Evolutionary conservation across 2,888 invertebrate genomes (phyloP).

Genomic region (Agrochola macilenta): DNA sequence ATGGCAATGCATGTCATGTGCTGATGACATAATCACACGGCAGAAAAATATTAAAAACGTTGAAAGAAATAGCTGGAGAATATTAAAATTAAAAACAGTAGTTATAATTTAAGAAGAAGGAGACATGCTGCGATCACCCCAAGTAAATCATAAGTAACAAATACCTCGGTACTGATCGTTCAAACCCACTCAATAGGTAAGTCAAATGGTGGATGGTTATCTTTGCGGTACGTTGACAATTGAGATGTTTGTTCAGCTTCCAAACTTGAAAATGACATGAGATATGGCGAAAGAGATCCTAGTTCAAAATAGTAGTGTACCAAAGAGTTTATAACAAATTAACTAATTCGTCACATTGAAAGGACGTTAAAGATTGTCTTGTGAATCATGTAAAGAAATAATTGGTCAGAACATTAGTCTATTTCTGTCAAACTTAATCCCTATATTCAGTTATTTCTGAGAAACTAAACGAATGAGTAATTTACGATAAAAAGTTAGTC

Average conservation of each 20-base stretch:
- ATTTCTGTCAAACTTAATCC: conserved; percentile 25
- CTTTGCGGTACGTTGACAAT: not conserved
- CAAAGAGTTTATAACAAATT: not conserved
- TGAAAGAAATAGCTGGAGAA: not conserved
- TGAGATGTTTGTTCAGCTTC: not conserved
- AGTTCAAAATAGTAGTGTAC: not conserved
- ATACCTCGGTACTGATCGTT: not conserved
- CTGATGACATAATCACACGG: not conserved
- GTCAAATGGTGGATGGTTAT: not conserved
- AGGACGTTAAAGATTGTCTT: not conserved
- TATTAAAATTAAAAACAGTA: not conserved
- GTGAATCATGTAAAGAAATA: conserved; percentile 10
- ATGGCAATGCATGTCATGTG: not conserved
- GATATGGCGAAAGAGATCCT: not conserved
- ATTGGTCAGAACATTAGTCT: not conserved
- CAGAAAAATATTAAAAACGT: not conserved
- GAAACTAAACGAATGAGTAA: conserved; percentile 53
- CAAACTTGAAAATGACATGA: not conserved
- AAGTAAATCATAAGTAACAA: not conserved
- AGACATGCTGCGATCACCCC: not conserved
- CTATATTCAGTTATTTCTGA: conserved; percentile 37
- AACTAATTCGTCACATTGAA: not conserved
- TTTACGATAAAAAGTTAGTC: conserved; percentile 36
- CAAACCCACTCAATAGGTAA: not conserved
- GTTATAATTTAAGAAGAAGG: not conserved